A percentile compares a stretch with the other conserved stretches of the same genome.
phyloP scores from a whole-genome alignment of 2,113 vertebrate species.

The Felis catus region DNA sequence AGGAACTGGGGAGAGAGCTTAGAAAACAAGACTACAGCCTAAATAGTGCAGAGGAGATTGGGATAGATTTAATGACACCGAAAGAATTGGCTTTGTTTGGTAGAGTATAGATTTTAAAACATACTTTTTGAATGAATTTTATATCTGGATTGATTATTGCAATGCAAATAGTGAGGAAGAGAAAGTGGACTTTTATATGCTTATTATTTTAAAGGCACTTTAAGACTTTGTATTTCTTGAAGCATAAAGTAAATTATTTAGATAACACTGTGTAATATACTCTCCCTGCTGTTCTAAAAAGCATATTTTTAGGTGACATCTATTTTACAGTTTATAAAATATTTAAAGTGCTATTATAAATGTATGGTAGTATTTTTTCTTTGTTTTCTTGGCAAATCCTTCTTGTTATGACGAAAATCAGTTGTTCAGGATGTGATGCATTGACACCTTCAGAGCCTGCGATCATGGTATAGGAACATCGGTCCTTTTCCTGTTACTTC shows the following conservation, averaged over 20 bases:
- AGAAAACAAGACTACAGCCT: not conserved
- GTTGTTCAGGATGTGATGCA: not conserved
- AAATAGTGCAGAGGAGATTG: not conserved
- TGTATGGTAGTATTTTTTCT: not conserved
- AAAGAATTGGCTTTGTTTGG: not conserved
- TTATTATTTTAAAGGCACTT: not conserved
- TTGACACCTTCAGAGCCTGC: not conserved
- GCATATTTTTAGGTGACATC: not conserved
- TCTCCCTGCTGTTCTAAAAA: not conserved
- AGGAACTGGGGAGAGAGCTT: not conserved
- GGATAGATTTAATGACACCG: not conserved
- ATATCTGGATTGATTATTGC: not conserved
- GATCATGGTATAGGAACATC: not conserved
- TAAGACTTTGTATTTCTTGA: constrained; percentile 31
- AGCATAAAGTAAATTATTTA: not conserved
- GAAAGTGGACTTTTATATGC: not conserved
- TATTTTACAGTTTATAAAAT: not conserved
- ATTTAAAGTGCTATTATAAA: not conserved
- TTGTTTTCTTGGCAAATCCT: not conserved
- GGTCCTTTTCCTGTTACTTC: not conserved
- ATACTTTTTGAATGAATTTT: not conserved
- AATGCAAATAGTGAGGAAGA: not conserved
- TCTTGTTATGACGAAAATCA: not conserved
- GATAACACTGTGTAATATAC: not conserved
- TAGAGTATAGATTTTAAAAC: not conserved